Conservation (phyloP, 2,113 vertebrate species). For the Takifugu flavidus region DNA sequence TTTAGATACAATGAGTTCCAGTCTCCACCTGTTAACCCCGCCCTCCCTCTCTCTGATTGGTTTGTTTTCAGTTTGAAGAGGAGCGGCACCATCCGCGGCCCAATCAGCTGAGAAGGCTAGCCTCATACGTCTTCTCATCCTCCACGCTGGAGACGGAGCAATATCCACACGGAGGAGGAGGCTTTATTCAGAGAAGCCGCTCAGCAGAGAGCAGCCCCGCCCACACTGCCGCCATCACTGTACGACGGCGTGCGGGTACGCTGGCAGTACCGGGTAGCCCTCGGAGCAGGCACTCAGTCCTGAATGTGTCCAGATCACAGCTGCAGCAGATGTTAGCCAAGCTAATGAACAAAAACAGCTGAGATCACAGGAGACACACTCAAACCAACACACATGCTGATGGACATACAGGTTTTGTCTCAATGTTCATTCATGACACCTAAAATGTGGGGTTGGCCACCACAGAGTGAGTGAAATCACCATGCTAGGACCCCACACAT, state of each 20-base stretch:
- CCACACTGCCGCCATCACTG: slow-evolving; percentile 72
- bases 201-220: slow-evolving; percentile 98
- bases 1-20: not conserved
- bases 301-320: slow-evolving; percentile 90
- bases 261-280: slow-evolving; percentile 81
- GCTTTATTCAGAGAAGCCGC: slow-evolving; percentile 98
- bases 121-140: slow-evolving; percentile 99
- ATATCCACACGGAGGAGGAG: slow-evolving; percentile 83
- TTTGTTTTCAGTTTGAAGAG: slow-evolving; percentile 96
- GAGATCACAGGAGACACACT: slow-evolving; percentile 21
- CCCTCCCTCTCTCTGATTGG: slow-evolving; percentile 92
- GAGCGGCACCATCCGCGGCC: slow-evolving; percentile 90
- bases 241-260: slow-evolving; percentile 53
- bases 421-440: no score
- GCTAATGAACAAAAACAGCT: slow-evolving; percentile 93
- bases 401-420: no score
- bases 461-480: no score
- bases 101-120: slow-evolving; percentile 97
- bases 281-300: slow-evolving; percentile 90
- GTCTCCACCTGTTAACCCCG: slow-evolving; percentile 75
- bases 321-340: slow-evolving; percentile 97
- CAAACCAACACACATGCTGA: not conserved
- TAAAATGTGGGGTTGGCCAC: no score
- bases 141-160: slow-evolving; percentile 97
- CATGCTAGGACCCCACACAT: not conserved